These are phyloP conservation scores for Microplitis mediator DNA, from an alignment of 1,140 invertebrate species.

Conservation along the genomic window DNA sequence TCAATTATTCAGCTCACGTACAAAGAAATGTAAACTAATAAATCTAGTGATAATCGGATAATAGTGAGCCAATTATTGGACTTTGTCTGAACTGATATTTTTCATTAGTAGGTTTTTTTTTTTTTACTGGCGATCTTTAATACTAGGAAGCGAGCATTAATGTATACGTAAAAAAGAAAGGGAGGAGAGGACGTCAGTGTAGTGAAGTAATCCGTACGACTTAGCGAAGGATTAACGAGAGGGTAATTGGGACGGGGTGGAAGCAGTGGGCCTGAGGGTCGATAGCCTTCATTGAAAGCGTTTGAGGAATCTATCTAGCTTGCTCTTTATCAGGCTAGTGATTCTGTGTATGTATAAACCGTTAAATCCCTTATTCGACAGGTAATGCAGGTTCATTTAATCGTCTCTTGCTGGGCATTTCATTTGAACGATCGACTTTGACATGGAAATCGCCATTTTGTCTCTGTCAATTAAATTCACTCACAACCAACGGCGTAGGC, in stretches of 20 bases:
- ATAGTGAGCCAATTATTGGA: constrained; percentile 5
- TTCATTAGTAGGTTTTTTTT: neutral
- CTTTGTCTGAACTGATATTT: constrained; percentile 1
- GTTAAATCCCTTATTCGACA: constrained; percentile 2
- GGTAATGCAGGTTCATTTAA: constrained; percentile 3
- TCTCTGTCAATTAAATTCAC: constrained; percentile 17
- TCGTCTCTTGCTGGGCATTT: constrained; percentile 15
- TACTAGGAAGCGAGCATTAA: neutral
- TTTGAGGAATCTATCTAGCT: neutral
- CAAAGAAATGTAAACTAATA: neutral
- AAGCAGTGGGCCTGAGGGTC: neutral
- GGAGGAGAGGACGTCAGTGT: constrained; percentile 15
- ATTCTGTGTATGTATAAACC: neutral
- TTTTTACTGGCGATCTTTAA: neutral
- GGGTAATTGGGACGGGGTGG: constrained; percentile 24
- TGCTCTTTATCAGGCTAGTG: neutral
- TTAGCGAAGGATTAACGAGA: constrained; percentile 30
- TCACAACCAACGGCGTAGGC: neutral
- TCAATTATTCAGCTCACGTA: too few relatives aligned
- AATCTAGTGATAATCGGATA: constrained; percentile 5
- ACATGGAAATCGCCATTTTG: constrained; percentile 12
- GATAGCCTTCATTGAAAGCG: constrained; percentile 7
- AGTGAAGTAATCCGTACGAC: constrained; percentile 25
- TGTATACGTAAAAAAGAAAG: neutral
- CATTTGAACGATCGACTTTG: neutral